phyloP scores from a whole-genome alignment of 1,140 invertebrate genomes.

The Tetramorium simillimum region DNA sequence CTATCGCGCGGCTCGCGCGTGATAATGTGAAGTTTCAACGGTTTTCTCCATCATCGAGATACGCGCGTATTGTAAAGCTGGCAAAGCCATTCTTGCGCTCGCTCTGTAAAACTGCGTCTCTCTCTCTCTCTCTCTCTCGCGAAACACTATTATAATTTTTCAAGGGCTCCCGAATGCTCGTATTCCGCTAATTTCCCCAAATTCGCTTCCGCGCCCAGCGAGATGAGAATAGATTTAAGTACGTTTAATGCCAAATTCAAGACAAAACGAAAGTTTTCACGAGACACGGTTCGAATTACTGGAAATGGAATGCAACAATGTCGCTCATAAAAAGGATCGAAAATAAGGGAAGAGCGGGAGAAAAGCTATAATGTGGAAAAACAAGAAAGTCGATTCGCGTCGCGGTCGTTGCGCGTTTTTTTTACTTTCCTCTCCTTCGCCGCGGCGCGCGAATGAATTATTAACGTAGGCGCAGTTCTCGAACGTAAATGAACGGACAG shows the following conservation, averaged over 20 bases:
- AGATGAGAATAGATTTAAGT: conserved; percentile 1
- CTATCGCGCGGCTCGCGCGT: conserved; percentile 33
- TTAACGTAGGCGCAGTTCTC: conserved; percentile 23
- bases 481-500: background rate
- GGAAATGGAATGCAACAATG: background rate
- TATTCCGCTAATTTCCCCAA: background rate
- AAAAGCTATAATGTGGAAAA: background rate
- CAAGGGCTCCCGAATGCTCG: conserved; percentile 22
- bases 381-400: background rate
- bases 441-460: conserved; percentile 32
- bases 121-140: background rate
- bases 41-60: conserved; percentile 43
- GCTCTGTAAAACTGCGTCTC: background rate
- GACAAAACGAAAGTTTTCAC: background rate
- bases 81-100: background rate
- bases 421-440: background rate
- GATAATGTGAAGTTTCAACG: conserved; percentile 50
- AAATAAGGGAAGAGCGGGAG: background rate
- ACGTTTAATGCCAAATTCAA: conserved; percentile 2
- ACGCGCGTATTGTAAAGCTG: background rate
- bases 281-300: background rate
- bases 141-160: conserved; percentile 17
- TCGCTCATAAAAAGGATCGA: background rate
- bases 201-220: background rate
- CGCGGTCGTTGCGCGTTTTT: background rate